Percentiles rank a stretch among this genome's conserved stretches.
Conservation (phyloP, 2,888 invertebrate species). For the Malthinus seriepunctatus region DNA sequence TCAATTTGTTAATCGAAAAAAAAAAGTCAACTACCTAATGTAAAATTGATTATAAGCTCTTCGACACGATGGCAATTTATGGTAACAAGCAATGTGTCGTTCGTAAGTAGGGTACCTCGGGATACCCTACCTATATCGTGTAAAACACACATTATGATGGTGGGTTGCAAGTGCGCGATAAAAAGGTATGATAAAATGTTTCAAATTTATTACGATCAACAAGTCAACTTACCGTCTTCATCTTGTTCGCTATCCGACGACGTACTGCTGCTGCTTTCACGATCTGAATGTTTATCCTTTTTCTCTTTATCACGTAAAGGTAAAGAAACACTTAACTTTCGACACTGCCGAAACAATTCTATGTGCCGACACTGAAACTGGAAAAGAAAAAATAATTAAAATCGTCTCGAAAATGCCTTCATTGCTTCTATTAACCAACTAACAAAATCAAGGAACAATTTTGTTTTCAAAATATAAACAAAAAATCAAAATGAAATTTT, state of each 20-base stretch:
- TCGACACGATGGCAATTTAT: too few relatives aligned
- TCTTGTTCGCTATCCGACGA: constrained; percentile 48
- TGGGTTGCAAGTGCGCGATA: too few relatives aligned
- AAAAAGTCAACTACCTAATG: too few relatives aligned
- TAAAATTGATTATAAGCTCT: too few relatives aligned
- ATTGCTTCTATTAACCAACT: neutral
- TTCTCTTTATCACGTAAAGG: constrained; percentile 34
- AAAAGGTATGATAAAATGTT: too few relatives aligned
- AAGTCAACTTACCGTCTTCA: constrained; percentile 47
- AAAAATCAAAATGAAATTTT: too few relatives aligned
- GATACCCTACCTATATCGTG: too few relatives aligned
- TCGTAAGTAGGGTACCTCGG: too few relatives aligned
- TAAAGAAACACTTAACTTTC: constrained; percentile 37
- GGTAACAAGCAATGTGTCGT: too few relatives aligned
- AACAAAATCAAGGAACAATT: neutral
- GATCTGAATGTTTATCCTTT: constrained; percentile 32
- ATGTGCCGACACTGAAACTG: constrained; percentile 38
- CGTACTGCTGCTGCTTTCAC: constrained; percentile 30
- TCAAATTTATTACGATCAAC: neutral
- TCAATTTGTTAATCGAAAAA: too few relatives aligned
- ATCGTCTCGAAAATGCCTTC: too few relatives aligned
- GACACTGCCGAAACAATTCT: constrained; percentile 38
- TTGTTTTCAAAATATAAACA: neutral
- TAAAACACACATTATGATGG: too few relatives aligned
- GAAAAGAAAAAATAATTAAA: neutral